phyloP scores from a whole-genome alignment of 1,140 invertebrate species.

The Brachionus plicatilis region DNA sequence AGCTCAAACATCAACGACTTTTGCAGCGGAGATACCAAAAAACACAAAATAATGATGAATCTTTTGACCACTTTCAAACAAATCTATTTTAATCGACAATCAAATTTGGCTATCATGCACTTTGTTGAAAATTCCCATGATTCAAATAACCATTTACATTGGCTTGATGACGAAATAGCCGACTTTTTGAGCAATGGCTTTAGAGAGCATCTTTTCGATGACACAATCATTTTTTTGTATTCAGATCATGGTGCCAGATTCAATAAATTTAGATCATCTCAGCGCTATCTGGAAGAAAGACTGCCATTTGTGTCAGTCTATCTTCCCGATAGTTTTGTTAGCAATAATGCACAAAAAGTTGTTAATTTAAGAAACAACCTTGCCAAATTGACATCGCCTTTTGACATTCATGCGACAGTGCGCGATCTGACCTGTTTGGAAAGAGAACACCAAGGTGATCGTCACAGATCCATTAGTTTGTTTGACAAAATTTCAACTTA shows the following conservation, averaged over 20 bases:
- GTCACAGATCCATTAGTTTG: conserved; percentile 56
- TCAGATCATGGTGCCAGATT: conserved; percentile 48
- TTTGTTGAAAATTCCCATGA: neutral
- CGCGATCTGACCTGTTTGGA: conserved; percentile 48
- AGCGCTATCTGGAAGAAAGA: conserved; percentile 27
- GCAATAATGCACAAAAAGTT: neutral
- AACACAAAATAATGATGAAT: neutral
- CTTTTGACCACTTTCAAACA: neutral
- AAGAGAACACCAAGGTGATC: neutral
- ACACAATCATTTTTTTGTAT: conserved; percentile 46
- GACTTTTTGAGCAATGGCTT: neutral
- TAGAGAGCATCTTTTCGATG: conserved; percentile 42
- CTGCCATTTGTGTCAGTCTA: conserved; percentile 22
- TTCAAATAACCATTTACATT: neutral
- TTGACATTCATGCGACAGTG: conserved; percentile 71
- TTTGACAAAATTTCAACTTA: conserved; percentile 61
- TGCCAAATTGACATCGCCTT: conserved; percentile 69
- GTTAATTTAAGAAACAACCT: conserved; percentile 10
- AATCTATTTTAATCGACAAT: neutral
- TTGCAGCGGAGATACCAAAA: neutral
- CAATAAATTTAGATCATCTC: neutral
- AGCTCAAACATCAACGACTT: neutral
- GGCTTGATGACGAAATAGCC: neutral
- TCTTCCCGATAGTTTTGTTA: neutral
- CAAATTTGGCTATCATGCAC: neutral